Percentiles rank a stretch among this genome's conserved stretches.
Evolutionary conservation across 2,888 invertebrate species (phyloP).

Genomic region (Rhaphigaster nebulosa): DNA sequence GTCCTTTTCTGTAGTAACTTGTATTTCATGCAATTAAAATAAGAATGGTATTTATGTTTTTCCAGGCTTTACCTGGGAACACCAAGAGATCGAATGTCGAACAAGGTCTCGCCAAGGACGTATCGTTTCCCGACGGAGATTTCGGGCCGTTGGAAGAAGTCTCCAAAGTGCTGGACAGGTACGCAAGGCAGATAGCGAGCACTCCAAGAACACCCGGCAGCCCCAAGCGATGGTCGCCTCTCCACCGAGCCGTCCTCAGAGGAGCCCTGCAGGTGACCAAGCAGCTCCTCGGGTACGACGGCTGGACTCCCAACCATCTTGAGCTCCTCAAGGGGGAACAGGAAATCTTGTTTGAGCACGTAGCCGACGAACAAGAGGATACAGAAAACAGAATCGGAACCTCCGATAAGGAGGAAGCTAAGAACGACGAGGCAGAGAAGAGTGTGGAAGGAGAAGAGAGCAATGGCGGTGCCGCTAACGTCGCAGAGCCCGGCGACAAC

Average conservation of each 20-base stretch:
- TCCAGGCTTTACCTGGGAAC: neutral
- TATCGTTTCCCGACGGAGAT: neutral
- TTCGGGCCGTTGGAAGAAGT: neutral
- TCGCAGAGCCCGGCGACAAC: neutral
- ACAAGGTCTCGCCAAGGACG: neutral
- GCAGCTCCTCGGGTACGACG: slow-evolving; percentile 31
- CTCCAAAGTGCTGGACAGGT: neutral
- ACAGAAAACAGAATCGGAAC: neutral
- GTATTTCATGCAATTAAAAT: neutral
- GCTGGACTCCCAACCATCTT: slow-evolving; percentile 29
- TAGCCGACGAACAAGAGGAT: slow-evolving; percentile 5
- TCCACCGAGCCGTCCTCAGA: neutral
- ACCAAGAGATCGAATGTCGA: neutral
- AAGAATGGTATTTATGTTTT: neutral
- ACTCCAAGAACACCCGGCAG: neutral
- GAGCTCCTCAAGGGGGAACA: slow-evolving; percentile 29
- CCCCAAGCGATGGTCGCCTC: neutral
- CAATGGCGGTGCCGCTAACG: neutral
- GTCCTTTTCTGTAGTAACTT: neutral
- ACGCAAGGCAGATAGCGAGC: neutral
- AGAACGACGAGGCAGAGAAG: neutral
- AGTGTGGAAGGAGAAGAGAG: neutral
- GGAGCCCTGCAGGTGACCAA: slow-evolving; percentile 26
- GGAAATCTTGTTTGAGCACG: slow-evolving; percentile 25
- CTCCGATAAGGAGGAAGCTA: neutral